phyloP scores from a whole-genome alignment of 1,140 invertebrate species.

The Nylanderia fulva region DNA sequence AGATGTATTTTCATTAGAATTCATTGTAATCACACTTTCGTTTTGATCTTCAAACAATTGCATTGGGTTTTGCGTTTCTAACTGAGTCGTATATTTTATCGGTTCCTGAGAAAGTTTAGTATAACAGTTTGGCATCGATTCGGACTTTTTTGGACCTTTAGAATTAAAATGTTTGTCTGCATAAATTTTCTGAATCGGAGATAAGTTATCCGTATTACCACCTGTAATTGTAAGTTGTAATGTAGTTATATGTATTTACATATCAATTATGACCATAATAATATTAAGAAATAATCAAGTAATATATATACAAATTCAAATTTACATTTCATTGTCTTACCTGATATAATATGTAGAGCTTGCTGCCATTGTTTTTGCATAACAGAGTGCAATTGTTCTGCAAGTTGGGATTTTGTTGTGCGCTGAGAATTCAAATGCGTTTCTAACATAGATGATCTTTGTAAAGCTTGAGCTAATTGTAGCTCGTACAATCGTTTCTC shows the following conservation, averaged over 20 bases:
- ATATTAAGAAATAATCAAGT: constrained; percentile 16
- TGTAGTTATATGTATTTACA: no score
- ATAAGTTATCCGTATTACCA: constrained; percentile 79
- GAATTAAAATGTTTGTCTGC: constrained; percentile 80
- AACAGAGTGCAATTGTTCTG: constrained; percentile 90
- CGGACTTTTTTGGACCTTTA: constrained; percentile 75
- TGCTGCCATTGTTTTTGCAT: constrained; percentile 94
- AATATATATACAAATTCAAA: neutral
- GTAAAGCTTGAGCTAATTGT: constrained; percentile 89
- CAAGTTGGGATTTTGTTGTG: constrained; percentile 88
- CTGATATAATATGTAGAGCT: constrained; percentile 90
- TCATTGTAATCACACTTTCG: constrained; percentile 77
- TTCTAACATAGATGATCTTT: constrained; percentile 89
- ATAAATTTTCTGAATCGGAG: constrained; percentile 77
- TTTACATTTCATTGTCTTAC: constrained; percentile 67
- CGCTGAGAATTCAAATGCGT: constrained; percentile 87
- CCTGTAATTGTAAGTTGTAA: constrained; percentile 58
- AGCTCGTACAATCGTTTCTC: constrained; percentile 90
- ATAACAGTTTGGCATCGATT: constrained; percentile 74
- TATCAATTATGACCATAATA: neutral
- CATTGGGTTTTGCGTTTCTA: constrained; percentile 63
- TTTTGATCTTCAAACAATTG: constrained; percentile 73
- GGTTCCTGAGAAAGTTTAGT: constrained; percentile 74
- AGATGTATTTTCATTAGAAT: constrained; percentile 79
- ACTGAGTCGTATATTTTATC: constrained; percentile 71